These are phyloP conservation scores for Coryphaenoides rupestris DNA, from an alignment of 2,113 vertebrate species.

Conservation along the genomic window DNA sequence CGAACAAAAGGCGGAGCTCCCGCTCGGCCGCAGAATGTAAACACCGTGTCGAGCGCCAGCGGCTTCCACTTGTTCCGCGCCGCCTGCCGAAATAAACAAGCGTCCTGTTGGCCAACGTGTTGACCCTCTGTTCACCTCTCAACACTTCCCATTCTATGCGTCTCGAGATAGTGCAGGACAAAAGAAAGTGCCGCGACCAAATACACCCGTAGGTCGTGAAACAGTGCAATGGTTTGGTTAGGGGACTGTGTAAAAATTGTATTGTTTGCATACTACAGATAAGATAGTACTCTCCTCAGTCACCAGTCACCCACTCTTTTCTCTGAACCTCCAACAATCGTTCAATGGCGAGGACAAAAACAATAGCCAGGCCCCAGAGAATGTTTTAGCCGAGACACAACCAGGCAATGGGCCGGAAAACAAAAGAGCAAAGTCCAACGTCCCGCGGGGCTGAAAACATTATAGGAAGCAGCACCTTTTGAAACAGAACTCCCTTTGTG, in stretches of 20 bases:
- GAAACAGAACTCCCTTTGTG: background rate
- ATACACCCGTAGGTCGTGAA: slow-evolving; percentile 4
- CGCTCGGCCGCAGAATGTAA: slow-evolving; percentile 25
- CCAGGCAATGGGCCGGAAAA: background rate
- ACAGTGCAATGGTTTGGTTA: background rate
- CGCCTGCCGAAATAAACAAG: slow-evolving; percentile 7
- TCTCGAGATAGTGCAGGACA: background rate
- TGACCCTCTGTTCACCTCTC: background rate
- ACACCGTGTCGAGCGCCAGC: slow-evolving; percentile 18
- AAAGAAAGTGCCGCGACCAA: slow-evolving; percentile 20
- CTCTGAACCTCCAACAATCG: too few relatives aligned
- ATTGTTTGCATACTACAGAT: too few relatives aligned
- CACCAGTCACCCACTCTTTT: too few relatives aligned
- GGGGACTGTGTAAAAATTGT: background rate
- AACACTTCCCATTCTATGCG: background rate
- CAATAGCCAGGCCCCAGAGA: too few relatives aligned
- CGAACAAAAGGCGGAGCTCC: slow-evolving; percentile 26
- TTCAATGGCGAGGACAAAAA: background rate
- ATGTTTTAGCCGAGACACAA: too few relatives aligned
- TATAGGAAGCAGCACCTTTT: background rate
- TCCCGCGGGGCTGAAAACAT: background rate
- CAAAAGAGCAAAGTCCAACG: background rate
- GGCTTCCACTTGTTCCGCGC: slow-evolving; percentile 37
- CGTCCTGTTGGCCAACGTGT: background rate
- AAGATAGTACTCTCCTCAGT: too few relatives aligned